Base-by-base conservation (phyloP, 1,140 invertebrate genomes). In the Eulimnadia texana region DNA sequence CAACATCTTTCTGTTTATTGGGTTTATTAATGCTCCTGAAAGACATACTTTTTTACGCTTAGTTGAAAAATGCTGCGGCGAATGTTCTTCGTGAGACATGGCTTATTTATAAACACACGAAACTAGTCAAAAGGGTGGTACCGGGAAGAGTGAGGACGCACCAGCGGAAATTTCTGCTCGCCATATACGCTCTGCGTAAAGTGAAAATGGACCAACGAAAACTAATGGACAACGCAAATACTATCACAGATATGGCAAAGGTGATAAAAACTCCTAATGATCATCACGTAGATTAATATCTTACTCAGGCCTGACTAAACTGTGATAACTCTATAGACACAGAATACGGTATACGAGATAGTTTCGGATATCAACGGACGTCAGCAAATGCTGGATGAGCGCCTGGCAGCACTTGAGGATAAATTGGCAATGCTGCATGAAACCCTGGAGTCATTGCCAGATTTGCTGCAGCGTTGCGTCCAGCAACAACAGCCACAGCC, bases 121-220 rank as follows among this genome's bases (percentile, higher is more conserved):
- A 96, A 72, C 81, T 99, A 67, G 93, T 96, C 67, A 97, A 98
- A 78, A 84, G 93, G 72, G 92, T 99, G 53, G 95, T 97, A 78
- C 85, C 90, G 54, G 86, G 89, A 62, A 84, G 91, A 74, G 95
- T 99, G 66, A 81, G 97, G 70, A 89, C 93, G 60, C 97, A 99
- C 77, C 97, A 99, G 77, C 82, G 97, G 76, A 99, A 99, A 79
- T 99, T 99, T 78, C 84, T 99, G 61, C 82, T 98, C 73, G 96
- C 97, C 67, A 99, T 99, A 77, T 98, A 99, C 77, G 90, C 93
- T 94, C 84, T 99, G 74, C 80, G 95, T 72, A 95, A 98, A 82
- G 93, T 98, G 47, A 98, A 98, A 81, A 96, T 98, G 90, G 95
- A 98, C 80, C 96, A 99, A 80, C 80, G 96, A 74, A 99, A 99